phyloP scores from a whole-genome alignment of 2,113 vertebrate genomes.

The Strix aluco region DNA sequence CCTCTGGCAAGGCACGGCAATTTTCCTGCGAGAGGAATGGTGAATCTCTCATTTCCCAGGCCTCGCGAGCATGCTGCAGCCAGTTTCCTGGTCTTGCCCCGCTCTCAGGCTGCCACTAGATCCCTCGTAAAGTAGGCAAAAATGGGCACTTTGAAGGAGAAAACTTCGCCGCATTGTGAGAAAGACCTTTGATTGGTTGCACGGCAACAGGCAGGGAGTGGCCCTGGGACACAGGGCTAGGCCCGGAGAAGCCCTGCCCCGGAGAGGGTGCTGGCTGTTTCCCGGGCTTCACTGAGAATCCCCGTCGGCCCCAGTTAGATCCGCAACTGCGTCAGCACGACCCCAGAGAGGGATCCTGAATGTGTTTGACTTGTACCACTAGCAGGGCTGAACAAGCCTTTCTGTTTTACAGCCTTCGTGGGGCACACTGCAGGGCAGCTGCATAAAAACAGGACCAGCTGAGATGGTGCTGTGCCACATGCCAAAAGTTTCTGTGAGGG shows the following conservation, averaged over 20 bases:
- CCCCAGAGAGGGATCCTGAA: background rate
- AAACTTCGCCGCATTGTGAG: rapidly evolving
- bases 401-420: no score
- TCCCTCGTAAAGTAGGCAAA: rapidly evolving
- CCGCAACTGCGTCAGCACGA: no score
- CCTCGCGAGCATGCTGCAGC: background rate
- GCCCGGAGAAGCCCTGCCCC: no score
- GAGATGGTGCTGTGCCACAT: background rate
- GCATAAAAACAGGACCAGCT: rapidly evolving
- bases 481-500: rapidly evolving
- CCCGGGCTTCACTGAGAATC: rapidly evolving
- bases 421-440: background rate
- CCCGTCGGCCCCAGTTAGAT: rapidly evolving
- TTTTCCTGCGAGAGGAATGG: background rate
- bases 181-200: background rate
- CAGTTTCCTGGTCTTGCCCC: rapidly evolving
- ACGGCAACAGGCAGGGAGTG: background rate
- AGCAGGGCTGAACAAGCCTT: background rate
- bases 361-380: rapidly evolving
- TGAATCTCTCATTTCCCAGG: background rate
- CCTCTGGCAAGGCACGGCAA: background rate
- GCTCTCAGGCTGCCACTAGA: background rate
- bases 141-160: background rate
- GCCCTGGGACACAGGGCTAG: background rate
- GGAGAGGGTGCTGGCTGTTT: background rate